Base-by-base conservation (phyloP, 2,113 vertebrate species). In the Campylorhamphus procurvoides region DNA sequence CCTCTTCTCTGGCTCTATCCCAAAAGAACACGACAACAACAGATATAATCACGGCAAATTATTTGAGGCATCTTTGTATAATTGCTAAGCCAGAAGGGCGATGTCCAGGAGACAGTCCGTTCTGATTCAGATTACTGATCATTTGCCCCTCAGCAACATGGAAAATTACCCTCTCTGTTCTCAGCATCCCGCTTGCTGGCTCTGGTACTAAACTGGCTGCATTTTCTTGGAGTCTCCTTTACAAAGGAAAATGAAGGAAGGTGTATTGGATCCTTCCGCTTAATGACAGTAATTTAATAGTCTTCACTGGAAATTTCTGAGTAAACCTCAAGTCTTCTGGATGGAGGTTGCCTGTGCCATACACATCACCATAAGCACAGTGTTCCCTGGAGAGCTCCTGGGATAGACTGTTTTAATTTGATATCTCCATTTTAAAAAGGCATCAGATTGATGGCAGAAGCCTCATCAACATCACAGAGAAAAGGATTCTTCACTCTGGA, bases 281-380 rank as follows among this genome's bases (percentile, higher is more conserved):
- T 66, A 64, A 53, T 37, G 58, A 2, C 46, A 60, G 31, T 18
- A 66, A 18, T 64, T 66, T n/a, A 49, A 29, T 12, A 53, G 58
- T 22, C 10, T 37, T 59, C 50, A 27, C 14, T 52, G 50, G 27
- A 14, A 18, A 22, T 58, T 84, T 66, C 47, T 52, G 33, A 31
- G 39, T 23, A 64, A 91, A 53, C 12, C 14, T 73, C 6, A 5
- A 19, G 35, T 44, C 11, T 58, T 79, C 68, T 53, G 23, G 27
- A 42, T 79, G 31, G 46, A 64, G 8, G 35, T 3, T 69, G 9
- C 7, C 67, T 64, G 17, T 53, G 18, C 7, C 31, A 18, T 25
- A 19, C 0, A 1, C 28, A 28, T 25, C 10, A 39, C 62, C 1
- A 0, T 24, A 25, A 27, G 16, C 52, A 49, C 7, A 14, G 20